Evolutionary conservation across 1,140 invertebrate species (phyloP).

Genomic region (Globodera ellingtonae): DNA sequence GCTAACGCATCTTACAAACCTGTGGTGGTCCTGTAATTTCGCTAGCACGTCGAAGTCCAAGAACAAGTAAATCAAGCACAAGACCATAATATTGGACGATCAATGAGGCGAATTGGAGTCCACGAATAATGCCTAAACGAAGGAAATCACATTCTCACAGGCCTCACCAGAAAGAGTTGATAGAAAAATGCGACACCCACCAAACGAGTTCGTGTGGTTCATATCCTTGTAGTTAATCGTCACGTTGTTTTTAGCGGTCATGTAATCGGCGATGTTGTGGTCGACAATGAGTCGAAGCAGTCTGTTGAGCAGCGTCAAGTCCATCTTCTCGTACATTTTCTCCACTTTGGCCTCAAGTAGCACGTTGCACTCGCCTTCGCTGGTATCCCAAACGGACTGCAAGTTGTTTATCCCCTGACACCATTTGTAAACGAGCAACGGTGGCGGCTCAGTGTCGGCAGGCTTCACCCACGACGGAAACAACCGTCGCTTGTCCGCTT

Average conservation of each 20-base stretch:
- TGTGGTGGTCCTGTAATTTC: constrained; percentile 99
- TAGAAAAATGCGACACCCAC: constrained; percentile 63
- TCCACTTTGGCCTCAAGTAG: constrained; percentile 90
- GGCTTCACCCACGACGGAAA: constrained; percentile 98
- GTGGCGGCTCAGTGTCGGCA: constrained; percentile 95
- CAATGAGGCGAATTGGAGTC: constrained; percentile 97
- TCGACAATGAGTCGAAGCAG: constrained; percentile 90
- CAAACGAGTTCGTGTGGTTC: constrained; percentile 98
- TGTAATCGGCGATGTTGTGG: constrained; percentile 99
- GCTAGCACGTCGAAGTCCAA: constrained; percentile 90
- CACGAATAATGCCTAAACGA: constrained; percentile 78
- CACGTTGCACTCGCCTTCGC: constrained; percentile 96
- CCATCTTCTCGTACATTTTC: constrained; percentile 98
- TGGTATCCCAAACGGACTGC: constrained; percentile 97
- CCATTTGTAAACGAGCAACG: constrained; percentile 97
- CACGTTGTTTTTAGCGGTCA: constrained; percentile 99
- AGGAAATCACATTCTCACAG: not conserved
- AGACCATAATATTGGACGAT: constrained; percentile 93
- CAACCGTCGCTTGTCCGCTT: constrained; percentile 92
- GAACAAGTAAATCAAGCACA: constrained; percentile 89
- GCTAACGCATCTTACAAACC: constrained; percentile 63
- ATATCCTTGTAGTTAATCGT: constrained; percentile 98
- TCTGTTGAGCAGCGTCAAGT: constrained; percentile 93
- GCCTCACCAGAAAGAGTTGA: too few species aligned
- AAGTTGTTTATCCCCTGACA: constrained; percentile 99